phyloP scores from a whole-genome alignment of 2,888 invertebrate species.

The Pelosia muscerda region DNA sequence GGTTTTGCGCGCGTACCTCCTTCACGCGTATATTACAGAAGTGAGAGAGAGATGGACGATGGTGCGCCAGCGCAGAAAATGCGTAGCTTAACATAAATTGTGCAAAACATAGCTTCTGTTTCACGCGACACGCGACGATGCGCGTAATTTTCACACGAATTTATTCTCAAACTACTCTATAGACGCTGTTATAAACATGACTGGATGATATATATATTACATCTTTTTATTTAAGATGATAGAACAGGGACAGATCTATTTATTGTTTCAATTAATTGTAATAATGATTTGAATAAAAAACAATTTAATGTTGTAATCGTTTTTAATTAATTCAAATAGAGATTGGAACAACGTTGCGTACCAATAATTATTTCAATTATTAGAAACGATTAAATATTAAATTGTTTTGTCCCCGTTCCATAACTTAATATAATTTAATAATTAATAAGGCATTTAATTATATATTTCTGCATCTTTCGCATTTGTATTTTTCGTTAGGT shows the following conservation, averaged over 20 bases:
- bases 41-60: slow-evolving; percentile 28
- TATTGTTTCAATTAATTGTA: background rate
- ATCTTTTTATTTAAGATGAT: background rate
- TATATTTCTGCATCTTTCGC: slow-evolving; percentile 3
- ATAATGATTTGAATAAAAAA: background rate
- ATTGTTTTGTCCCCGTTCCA: background rate
- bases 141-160: slow-evolving; percentile 28
- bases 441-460: background rate
- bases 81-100: slow-evolving; percentile 42
- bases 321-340: too few relatives aligned
- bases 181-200: slow-evolving; percentile 7
- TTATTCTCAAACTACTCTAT: slow-evolving; percentile 18
- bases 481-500: background rate
- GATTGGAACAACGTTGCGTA: too few relatives aligned
- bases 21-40: background rate
- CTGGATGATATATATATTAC: background rate
- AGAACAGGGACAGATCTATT: background rate
- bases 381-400: too few relatives aligned
- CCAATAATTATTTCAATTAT: too few relatives aligned
- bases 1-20: slow-evolving; percentile 27
- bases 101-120: slow-evolving; percentile 44
- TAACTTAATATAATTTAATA: background rate
- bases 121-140: slow-evolving; percentile 33
- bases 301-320: background rate
- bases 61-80: slow-evolving; percentile 46